Evolutionary conservation across 2,888 invertebrate genomes (phyloP).

Genomic region (Hyposoter dolosus): DNA sequence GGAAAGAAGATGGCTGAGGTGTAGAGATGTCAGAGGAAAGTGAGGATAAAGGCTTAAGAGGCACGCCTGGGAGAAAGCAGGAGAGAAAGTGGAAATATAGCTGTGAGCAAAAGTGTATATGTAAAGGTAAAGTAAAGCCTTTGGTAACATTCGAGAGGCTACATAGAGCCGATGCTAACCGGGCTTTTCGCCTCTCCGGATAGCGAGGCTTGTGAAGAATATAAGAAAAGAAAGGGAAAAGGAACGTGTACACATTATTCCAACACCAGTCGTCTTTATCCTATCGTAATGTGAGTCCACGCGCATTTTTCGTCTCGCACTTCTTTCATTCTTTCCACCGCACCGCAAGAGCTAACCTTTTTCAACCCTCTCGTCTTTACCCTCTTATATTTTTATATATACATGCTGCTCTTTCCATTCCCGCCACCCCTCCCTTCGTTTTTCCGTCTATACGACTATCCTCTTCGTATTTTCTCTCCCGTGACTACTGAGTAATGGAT

Average conservation of each 20-base stretch:
- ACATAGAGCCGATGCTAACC: slow-evolving; percentile 22
- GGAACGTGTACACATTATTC: slow-evolving; percentile 6
- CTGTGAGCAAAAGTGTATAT: not conserved
- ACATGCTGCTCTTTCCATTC: slow-evolving; percentile 21
- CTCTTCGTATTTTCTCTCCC: slow-evolving; percentile 39
- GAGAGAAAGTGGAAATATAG: slow-evolving; percentile 35
- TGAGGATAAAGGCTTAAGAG: slow-evolving; percentile 47
- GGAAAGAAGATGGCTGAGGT: slow-evolving; percentile 42
- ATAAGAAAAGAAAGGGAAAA: slow-evolving; percentile 1
- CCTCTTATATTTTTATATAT: not conserved
- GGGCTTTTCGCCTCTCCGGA: slow-evolving; percentile 43
- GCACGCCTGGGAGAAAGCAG: slow-evolving; percentile 6
- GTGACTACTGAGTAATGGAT: slow-evolving; percentile 67
- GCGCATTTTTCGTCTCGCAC: slow-evolving; percentile 8
- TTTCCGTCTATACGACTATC: slow-evolving; percentile 19
- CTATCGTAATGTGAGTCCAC: not conserved
- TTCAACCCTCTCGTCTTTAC: slow-evolving; percentile 26
- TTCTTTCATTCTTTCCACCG: slow-evolving; percentile 21
- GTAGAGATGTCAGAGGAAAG: slow-evolving; percentile 32
- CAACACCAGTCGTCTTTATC: slow-evolving; percentile 2
- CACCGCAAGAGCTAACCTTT: slow-evolving; percentile 46
- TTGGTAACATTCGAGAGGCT: slow-evolving; percentile 47
- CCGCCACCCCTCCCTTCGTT: not conserved
- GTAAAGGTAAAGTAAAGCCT: slow-evolving; percentile 25
- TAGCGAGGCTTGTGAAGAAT: not conserved